Evolutionary conservation across 2,888 invertebrate genomes (phyloP).

Genomic region (Thecocarcelia acutangulata): DNA sequence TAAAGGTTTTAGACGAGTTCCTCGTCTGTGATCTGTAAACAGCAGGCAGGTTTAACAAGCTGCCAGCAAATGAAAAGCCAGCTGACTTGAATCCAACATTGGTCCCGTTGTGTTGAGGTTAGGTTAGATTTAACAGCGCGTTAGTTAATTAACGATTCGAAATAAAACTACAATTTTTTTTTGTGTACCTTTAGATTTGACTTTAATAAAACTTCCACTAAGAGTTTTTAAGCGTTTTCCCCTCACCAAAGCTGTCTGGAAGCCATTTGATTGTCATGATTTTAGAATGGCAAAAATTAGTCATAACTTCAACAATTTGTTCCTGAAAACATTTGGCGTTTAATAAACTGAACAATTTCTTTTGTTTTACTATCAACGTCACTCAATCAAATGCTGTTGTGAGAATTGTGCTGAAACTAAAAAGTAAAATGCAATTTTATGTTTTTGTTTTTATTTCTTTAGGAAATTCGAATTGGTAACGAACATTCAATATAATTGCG

Average conservation of each 20-base stretch:
- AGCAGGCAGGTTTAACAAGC: too few relatives aligned
- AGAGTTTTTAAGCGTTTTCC: not conserved
- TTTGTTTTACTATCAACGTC: not conserved
- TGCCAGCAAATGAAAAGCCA: too few relatives aligned
- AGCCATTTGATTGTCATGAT: not conserved
- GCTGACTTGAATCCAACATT: too few relatives aligned
- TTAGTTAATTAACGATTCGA: too few relatives aligned
- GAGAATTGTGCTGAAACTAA: not conserved
- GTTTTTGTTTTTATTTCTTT: not conserved
- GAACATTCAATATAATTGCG: not conserved
- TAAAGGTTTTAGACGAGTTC: too few relatives aligned
- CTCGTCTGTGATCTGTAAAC: too few relatives aligned
- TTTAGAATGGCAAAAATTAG: not conserved
- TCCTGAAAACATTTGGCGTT: not conserved
- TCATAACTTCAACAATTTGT: not conserved
- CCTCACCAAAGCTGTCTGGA: constrained; percentile 1
- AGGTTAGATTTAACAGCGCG: too few relatives aligned
- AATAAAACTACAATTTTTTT: too few relatives aligned
- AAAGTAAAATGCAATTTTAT: constrained; percentile 25
- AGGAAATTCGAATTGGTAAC: constrained; percentile 26
- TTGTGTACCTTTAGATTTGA: not conserved
- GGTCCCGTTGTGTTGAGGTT: too few relatives aligned
- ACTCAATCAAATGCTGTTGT: constrained; percentile 13
- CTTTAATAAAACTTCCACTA: constrained; percentile 4
- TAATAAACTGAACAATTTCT: too few relatives aligned